A percentile compares a stretch with the other conserved stretches of the same genome.
Evolutionary conservation across 30 jellyfish, hydroid and myxozoan genomes (phyloP).

Genomic region (Aurelia coerulea): DNA sequence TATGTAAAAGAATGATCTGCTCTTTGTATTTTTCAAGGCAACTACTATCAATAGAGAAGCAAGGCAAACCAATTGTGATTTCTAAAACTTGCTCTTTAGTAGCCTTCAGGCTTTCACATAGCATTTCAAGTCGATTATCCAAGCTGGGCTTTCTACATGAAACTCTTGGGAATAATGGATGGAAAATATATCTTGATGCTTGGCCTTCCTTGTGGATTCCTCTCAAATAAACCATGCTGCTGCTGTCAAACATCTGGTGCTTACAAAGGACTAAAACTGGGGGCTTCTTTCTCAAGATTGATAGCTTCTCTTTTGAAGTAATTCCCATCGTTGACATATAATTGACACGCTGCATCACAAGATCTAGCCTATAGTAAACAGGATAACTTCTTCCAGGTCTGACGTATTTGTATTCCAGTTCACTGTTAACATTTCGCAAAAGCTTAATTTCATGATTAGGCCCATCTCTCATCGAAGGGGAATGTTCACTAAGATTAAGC

Average conservation of each 20-base stretch:
- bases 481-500: constrained; percentile 43
- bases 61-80: constrained; percentile 62
- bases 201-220: constrained; percentile 59
- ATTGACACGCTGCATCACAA: constrained; percentile 60
- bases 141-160: constrained; percentile 19
- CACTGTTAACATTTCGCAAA: constrained; percentile 7
- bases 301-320: constrained; percentile 60
- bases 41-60: constrained; percentile 43
- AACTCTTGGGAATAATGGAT: constrained; percentile 64
- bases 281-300: constrained; percentile 32
- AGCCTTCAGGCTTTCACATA: constrained; percentile 23
- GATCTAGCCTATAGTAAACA: constrained; percentile 41
- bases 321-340: constrained; percentile 65
- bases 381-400: constrained; percentile 53
- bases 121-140: constrained; percentile 39
- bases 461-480: constrained; percentile 6
- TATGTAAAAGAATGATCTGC: constrained; percentile 28
- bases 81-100: constrained; percentile 35
- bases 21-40: constrained; percentile 7
- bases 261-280: constrained; percentile 53
- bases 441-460: constrained; percentile 39
- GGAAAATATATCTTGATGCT: constrained; percentile 14
- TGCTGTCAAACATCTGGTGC: constrained; percentile 56
- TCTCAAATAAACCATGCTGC: constrained; percentile 59
- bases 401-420: constrained; percentile 29